Percentiles rank a stretch among this genome's conserved stretches.
phyloP scores from a whole-genome alignment of 2,888 invertebrate genomes.

The Lepeophtheirus nordmannii region DNA sequence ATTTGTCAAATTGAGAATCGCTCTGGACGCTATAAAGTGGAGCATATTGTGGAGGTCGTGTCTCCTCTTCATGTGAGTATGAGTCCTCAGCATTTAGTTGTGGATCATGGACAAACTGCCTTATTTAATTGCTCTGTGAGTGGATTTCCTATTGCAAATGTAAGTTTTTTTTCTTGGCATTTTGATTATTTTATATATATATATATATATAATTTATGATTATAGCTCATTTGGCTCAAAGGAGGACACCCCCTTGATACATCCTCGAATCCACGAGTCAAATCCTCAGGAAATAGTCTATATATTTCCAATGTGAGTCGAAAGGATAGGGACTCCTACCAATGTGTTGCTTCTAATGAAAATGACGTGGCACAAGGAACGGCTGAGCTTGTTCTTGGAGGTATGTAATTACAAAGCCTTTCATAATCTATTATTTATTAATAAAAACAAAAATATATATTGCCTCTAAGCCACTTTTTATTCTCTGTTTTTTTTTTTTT shows the following conservation, averaged over 20 bases:
- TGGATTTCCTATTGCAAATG: neutral
- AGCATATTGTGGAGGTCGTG: constrained; percentile 15
- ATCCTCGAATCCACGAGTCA: neutral
- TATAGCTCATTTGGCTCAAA: neutral
- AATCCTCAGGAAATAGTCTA: constrained; percentile 37
- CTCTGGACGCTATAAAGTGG: constrained; percentile 18
- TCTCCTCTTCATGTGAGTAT: constrained; percentile 11
- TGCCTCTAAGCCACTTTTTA: too few species aligned
- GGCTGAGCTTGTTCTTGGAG: constrained; percentile 37
- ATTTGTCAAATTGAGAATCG: constrained; percentile 12
- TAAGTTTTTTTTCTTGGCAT: constrained; percentile 5
- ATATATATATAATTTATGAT: neutral
- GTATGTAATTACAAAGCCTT: constrained; percentile 31
- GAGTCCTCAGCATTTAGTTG: neutral
- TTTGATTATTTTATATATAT: constrained; percentile 1
- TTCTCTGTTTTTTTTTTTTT: too few species aligned
- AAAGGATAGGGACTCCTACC: constrained; percentile 25
- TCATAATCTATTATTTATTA: too few species aligned
- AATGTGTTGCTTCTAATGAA: constrained; percentile 51
- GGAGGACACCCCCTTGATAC: constrained; percentile 1
- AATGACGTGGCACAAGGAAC: constrained; percentile 41
- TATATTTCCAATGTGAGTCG: constrained; percentile 32
- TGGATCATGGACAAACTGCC: constrained; percentile 21
- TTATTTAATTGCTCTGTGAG: constrained; percentile 19
- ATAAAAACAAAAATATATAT: too few species aligned